Conservation (phyloP, 2,888 invertebrate species). For the Ametastegia equiseti region DNA sequence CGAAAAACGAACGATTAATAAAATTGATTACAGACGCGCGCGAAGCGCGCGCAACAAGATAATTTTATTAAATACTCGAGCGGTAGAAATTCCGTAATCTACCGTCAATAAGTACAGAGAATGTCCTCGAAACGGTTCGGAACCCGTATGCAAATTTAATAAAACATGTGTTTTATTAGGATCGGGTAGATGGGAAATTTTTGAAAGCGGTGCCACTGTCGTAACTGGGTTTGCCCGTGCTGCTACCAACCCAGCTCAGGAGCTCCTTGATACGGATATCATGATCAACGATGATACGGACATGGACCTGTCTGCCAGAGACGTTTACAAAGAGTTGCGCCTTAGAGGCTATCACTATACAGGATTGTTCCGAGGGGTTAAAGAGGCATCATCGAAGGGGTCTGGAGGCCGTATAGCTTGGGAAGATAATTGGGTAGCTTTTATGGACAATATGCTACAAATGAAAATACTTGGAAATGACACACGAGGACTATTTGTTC, state of each 20-base stretch:
- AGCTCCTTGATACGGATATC: conserved; percentile 63
- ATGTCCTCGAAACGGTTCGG: too few species aligned
- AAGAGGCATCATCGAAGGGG: conserved; percentile 75
- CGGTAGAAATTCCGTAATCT: too few species aligned
- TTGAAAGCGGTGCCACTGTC: conserved; percentile 84
- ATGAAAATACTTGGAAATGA: conserved; percentile 77
- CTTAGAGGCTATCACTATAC: conserved; percentile 79
- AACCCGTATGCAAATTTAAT: too few species aligned
- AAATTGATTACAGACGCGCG: too few species aligned
- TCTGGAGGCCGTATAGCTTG: conserved; percentile 75
- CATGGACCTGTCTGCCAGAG: conserved; percentile 67
- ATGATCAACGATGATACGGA: conserved; percentile 59
- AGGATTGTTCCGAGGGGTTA: conserved; percentile 77
- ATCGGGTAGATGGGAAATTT: conserved; percentile 77
- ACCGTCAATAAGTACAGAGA: background rate
- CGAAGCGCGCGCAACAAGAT: too few species aligned
- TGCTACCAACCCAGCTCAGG: conserved; percentile 75
- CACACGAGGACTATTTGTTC: conserved; percentile 77
- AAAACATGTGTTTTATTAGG: conserved; percentile 63
- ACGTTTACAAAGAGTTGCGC: conserved; percentile 65
- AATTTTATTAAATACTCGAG: too few species aligned
- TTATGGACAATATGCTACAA: conserved; percentile 85
- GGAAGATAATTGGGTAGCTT: conserved; percentile 83
- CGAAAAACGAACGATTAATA: too few species aligned
- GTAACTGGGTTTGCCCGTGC: conserved; percentile 84